These are phyloP conservation scores for Cheumatopsyche charites DNA, from an alignment of 1,140 invertebrate genomes.

Conservation along the genomic window DNA sequence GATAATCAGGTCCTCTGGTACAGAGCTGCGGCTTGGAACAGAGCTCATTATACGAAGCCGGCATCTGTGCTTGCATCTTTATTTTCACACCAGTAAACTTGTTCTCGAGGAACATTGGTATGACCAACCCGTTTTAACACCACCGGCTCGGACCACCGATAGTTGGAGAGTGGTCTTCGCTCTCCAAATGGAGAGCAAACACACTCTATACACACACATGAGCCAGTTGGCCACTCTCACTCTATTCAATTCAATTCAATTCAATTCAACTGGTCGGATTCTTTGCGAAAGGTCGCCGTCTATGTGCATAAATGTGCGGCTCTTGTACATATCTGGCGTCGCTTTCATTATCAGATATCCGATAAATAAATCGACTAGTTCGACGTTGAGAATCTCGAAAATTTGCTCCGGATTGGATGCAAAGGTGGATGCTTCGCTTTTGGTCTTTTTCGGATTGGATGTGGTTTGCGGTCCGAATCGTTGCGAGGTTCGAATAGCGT, in stretches of 20 bases:
- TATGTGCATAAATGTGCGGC: too few species aligned
- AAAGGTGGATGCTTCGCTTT: background rate
- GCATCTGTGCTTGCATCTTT: constrained; percentile 42
- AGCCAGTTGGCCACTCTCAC: background rate
- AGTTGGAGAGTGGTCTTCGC: background rate
- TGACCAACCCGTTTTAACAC: too few species aligned
- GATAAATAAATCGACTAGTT: constrained; percentile 16
- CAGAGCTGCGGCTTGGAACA: background rate
- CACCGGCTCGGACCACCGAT: background rate
- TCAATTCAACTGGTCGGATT: constrained; percentile 43
- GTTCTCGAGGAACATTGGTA: too few species aligned
- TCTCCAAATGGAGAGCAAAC: constrained; percentile 13
- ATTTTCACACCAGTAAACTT: constrained; percentile 47
- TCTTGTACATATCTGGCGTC: constrained; percentile 4
- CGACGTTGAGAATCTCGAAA: background rate
- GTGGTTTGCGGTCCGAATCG: too few species aligned
- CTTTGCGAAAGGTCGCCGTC: background rate
- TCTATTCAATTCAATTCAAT: constrained; percentile 45
- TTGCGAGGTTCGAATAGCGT: too few species aligned
- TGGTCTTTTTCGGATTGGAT: too few species aligned
- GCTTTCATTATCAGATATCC: constrained; percentile 31
- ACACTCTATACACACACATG: too few species aligned
- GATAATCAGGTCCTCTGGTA: constrained; percentile 15
- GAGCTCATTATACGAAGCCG: constrained; percentile 22
- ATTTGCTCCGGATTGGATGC: background rate